Conservation (phyloP, 2,113 vertebrate genomes). For the Hippocampus zosterae region DNA sequence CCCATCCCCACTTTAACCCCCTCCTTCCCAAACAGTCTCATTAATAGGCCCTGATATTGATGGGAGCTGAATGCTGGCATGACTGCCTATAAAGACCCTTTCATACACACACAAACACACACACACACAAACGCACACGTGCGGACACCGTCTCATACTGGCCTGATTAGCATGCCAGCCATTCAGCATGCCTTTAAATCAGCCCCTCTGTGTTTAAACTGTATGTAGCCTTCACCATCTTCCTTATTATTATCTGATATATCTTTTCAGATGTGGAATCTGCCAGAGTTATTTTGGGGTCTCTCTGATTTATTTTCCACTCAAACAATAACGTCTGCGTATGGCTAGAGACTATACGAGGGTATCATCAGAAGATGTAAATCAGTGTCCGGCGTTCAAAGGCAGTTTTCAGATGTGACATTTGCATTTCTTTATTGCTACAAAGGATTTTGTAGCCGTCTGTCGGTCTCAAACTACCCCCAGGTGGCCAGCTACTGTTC, state of each 20-base stretch:
- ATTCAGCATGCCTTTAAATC: slow-evolving; percentile 49
- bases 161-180: slow-evolving; percentile 70
- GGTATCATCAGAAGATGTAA: neutral
- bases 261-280: slow-evolving; percentile 2
- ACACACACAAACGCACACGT: slow-evolving; percentile 27
- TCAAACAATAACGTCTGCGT: neutral
- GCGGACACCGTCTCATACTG: slow-evolving; percentile 38
- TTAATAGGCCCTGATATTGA: slow-evolving; percentile 79
- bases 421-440: neutral
- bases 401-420: neutral
- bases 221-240: slow-evolving; percentile 31
- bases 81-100: slow-evolving; percentile 56
- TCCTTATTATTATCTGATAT: slow-evolving; percentile 13
- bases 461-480: too few species aligned
- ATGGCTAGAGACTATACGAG: neutral
- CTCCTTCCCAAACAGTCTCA: slow-evolving; percentile 58
- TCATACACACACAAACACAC: slow-evolving; percentile 48
- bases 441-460: neutral
- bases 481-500: too few species aligned
- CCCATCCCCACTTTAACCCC: slow-evolving; percentile 23
- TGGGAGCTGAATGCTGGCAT: slow-evolving; percentile 74
- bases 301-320: neutral
- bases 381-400: neutral
- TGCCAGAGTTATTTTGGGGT: slow-evolving; percentile 1
- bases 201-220: slow-evolving; percentile 52